Evolutionary conservation across 2,113 vertebrate genomes (phyloP), one percentile per base, ranked within the genome.

Genomic region (Lophura nycthemera): DNA sequence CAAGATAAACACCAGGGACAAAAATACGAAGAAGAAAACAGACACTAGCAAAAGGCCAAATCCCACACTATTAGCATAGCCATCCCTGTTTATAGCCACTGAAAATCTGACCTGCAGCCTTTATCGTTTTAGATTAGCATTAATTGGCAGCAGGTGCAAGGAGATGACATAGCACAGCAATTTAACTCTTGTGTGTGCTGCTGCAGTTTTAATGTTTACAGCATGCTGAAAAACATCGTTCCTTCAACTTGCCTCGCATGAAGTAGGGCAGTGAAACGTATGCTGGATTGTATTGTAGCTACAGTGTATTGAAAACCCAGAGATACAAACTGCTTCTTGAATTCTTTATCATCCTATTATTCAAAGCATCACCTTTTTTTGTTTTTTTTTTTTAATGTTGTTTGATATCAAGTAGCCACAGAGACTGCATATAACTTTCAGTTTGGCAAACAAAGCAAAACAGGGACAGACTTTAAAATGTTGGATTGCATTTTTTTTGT

Each of bases 401-500:
- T 90, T 88, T 84, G 82, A 29, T 89, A 93, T n/a, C 83, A 83
- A 11, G 52, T 70, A 82, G 30, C 43, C 29, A 69, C 48, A 63
- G 83, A 71, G 59, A 65, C 16, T 61, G 10, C 77, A 56, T 81
- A 1, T 60, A 59, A 79, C 36, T 86, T 90, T 43, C 13, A 30
- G 40, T 72, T 24, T 91, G 91, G 79, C 78, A 90, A 86, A 78
- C 12, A 30, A 77, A 83, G 45, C 0, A 19, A 76, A 91, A 75
- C 30, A 85, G 43, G 77, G 20, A 22, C 69, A 80, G 83, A 42
- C 67, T 93, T 89, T 40, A 65, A 86, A 89, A 91, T 82, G 69
- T 73, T 95, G 89, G 89, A 94, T 95, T 93, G 70, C 50, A 83
- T 88, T 94, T 97, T 97, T 96, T 96, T 95, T 88, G 86, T 89